Evolutionary conservation across 1,140 invertebrate species (phyloP).

Genomic region (Limonius californicus): DNA sequence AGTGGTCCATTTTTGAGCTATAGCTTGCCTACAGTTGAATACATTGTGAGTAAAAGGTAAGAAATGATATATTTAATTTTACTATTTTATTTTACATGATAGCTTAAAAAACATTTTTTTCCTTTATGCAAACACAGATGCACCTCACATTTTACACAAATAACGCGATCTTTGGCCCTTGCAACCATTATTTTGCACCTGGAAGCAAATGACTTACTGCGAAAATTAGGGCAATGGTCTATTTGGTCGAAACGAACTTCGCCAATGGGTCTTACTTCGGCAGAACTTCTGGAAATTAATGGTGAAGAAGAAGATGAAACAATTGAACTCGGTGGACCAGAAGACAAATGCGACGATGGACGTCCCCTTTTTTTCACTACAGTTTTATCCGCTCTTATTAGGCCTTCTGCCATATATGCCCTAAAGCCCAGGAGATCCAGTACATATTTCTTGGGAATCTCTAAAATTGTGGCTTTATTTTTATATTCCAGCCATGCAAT

Average conservation of each 20-base stretch:
- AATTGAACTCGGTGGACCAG: background rate
- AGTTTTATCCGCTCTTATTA: background rate
- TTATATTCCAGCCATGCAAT: slow-evolving; percentile 39
- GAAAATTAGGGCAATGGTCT: slow-evolving; percentile 11
- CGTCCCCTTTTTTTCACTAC: background rate
- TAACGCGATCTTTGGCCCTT: slow-evolving; percentile 19
- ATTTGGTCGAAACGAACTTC: slow-evolving; percentile 20
- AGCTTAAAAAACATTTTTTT: slow-evolving; percentile 7
- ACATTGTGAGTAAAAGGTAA: background rate
- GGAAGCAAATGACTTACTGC: slow-evolving; percentile 18
- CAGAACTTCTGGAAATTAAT: background rate
- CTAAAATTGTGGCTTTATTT: slow-evolving; percentile 19
- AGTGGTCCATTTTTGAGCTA: background rate
- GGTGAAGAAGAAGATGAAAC: no score
- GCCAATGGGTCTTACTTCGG: slow-evolving; percentile 1
- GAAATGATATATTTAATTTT: background rate
- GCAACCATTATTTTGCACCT: slow-evolving; percentile 21
- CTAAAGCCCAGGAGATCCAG: slow-evolving; percentile 18
- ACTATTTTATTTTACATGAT: background rate
- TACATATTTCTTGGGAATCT: slow-evolving; percentile 20
- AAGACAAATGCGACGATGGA: background rate
- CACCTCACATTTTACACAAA: background rate
- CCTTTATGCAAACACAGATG: slow-evolving; percentile 18
- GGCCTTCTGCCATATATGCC: slow-evolving; percentile 15
- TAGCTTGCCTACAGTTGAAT: background rate